Conservation (phyloP, 2,113 vertebrate species). For the Bujurquina vittata region DNA sequence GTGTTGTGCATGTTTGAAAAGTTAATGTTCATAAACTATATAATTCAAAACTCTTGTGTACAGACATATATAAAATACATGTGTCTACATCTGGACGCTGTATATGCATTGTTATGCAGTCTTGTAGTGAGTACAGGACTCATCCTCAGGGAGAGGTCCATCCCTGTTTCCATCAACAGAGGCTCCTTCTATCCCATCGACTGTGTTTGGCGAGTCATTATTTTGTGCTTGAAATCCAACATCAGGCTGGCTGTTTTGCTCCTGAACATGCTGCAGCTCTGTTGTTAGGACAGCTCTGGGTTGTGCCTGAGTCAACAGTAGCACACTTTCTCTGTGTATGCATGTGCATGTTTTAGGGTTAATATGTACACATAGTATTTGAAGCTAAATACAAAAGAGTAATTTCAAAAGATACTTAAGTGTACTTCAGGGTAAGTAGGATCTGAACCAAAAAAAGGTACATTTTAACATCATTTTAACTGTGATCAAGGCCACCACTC, state of each 20-base stretch:
- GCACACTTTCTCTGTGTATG: neutral
- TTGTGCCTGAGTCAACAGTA: conserved; percentile 14
- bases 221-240: conserved; percentile 14
- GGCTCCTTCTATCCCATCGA: conserved; percentile 33
- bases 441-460: neutral
- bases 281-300: neutral
- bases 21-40: neutral
- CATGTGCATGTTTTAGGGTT: neutral
- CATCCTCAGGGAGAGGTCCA: conserved; percentile 23
- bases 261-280: conserved; percentile 10
- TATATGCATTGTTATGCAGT: neutral
- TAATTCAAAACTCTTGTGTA: neutral
- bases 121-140: neutral
- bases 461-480: neutral
- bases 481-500: neutral
- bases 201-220: conserved; percentile 40
- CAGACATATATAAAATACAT: neutral
- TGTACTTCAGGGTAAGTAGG: neutral
- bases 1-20: conserved; percentile 8
- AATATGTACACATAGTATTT: neutral
- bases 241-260: conserved; percentile 11
- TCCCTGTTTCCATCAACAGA: neutral
- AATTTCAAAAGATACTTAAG: neutral
- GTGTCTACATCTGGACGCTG: neutral
- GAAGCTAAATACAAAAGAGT: neutral